Conservation (phyloP, 2,888 invertebrate species). For the Aethes cnicana region DNA sequence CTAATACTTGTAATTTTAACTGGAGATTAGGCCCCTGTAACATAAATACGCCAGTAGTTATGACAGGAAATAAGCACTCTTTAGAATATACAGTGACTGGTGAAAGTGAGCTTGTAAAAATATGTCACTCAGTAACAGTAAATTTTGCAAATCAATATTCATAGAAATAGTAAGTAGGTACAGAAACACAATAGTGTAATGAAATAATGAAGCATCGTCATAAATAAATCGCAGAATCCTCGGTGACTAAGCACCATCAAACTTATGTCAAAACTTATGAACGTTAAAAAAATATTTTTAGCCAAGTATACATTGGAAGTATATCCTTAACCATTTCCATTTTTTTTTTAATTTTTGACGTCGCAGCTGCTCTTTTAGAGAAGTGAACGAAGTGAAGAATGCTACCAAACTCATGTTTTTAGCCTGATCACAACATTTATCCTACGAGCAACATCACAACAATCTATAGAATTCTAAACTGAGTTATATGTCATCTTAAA, state of each 20-base stretch:
- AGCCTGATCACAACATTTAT: constrained; percentile 14
- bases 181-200: no score
- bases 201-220: constrained; percentile 28
- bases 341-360: no score
- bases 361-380: background rate
- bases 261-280: background rate
- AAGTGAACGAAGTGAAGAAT: constrained; percentile 19
- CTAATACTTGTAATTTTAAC: constrained; percentile 17
- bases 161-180: constrained; percentile 33
- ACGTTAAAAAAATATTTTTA: background rate
- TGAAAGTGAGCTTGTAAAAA: constrained; percentile 13
- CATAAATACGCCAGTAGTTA: constrained; percentile 1
- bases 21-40: background rate
- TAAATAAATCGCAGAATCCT: constrained; percentile 1
- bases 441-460: constrained; percentile 25
- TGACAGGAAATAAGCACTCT: constrained; percentile 3
- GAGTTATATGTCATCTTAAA: constrained; percentile 10
- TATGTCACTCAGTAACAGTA: constrained; percentile 26
- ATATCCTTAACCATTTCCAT: no score
- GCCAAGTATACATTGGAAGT: no score
- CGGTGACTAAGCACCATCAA: constrained; percentile 8
- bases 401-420: constrained; percentile 1
- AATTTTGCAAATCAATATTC: constrained; percentile 25
- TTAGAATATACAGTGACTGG: background rate
- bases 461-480: constrained; percentile 19